Evolutionary conservation across 2,113 vertebrate species (phyloP).

Genomic region (Nerophis lumbriciformis): DNA sequence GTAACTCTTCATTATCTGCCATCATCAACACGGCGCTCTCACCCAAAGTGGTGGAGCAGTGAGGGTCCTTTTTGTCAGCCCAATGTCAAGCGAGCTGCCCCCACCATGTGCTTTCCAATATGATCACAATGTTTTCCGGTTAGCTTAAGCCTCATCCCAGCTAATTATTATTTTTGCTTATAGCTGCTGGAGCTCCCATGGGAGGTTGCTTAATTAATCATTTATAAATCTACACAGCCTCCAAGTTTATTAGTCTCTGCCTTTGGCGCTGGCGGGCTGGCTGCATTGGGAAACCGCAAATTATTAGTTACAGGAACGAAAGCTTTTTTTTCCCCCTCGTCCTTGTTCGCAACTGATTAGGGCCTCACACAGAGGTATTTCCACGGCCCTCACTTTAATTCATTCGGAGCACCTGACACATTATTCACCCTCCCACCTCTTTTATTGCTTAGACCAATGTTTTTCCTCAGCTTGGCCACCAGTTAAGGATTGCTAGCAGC

Average conservation of each 20-base stretch:
- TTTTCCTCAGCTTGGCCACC: slow-evolving; percentile 53
- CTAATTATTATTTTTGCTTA: slow-evolving; percentile 83
- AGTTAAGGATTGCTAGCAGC: slow-evolving; percentile 45
- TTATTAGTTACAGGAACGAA: slow-evolving; percentile 80
- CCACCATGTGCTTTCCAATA: slow-evolving; percentile 51
- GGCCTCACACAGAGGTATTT: slow-evolving; percentile 72
- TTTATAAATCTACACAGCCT: slow-evolving; percentile 81
- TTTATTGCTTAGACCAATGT: slow-evolving; percentile 60
- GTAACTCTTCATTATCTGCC: slow-evolving; percentile 67
- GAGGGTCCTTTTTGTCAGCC: slow-evolving; percentile 54
- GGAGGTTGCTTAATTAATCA: slow-evolving; percentile 79
- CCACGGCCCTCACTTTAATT: slow-evolving; percentile 67
- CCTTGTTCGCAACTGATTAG: slow-evolving; percentile 73
- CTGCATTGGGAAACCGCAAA: slow-evolving; percentile 78
- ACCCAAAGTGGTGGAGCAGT: slow-evolving; percentile 32
- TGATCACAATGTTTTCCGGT: slow-evolving; percentile 73
- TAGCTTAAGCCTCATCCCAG: slow-evolving; percentile 78
- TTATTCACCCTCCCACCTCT: slow-evolving; percentile 62
- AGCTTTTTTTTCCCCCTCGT: slow-evolving; percentile 43
- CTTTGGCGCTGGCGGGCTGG: slow-evolving; percentile 73
- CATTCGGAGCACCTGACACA: slow-evolving; percentile 66
- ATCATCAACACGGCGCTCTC: slow-evolving; percentile 41
- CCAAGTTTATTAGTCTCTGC: slow-evolving; percentile 79
- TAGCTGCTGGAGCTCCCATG: slow-evolving; percentile 70
- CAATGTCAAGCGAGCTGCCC: slow-evolving; percentile 50